Base-by-base conservation (phyloP, 2,888 invertebrate species). In the Synanthedon andrenaeformis region DNA sequence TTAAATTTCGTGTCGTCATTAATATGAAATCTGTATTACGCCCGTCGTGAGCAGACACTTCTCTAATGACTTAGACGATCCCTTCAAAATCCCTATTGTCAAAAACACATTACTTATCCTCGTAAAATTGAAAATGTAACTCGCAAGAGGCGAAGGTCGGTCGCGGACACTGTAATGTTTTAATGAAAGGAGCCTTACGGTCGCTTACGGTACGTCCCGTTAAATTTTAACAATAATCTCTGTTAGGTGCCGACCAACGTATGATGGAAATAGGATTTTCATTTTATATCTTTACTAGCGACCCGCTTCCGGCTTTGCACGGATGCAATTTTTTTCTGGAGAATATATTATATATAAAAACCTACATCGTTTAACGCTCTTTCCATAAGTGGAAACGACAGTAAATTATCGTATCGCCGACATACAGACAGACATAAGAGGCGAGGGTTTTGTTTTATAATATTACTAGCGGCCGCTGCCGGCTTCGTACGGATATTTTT, bases 1-100 rank as follows among this genome's bases (percentile, higher is more conserved):
- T 60, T 58, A 58, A 58, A 60, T 58, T 59, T 58, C 55, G 52
- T 56, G 58, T 58, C 59, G 57, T 55, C 55, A 56, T 59, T 60
- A 57, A 55, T 58, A 57, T 55, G 50, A 53, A 56, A 60, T 58
- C 55, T 57, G 55, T 60, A 57, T 53, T 51, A 54, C 54, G 55
- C 53, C 55, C 52, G 57, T 57, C 57, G 49, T 17, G 49, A 48
- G 56, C 56, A 56, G 59, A 55, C 54, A 54, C 50, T 55, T 58
- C 54, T 55, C 54, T 60, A 60, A 58, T 58, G 60, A 58, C 54
- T 60, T 58, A 42, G 52, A 51, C 42, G 42, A 55, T 54, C 53
- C 50, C 51, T 49, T 52, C 23, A 53, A 49, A 45, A 54, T 52
- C 35, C 42, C 19, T n/a, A 48, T 51, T 57, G 19, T 35, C 41